phyloP scores from a whole-genome alignment of 37 sponge, comb jelly and placozoan genomes.

The Mnemiopsis leidyi region DNA sequence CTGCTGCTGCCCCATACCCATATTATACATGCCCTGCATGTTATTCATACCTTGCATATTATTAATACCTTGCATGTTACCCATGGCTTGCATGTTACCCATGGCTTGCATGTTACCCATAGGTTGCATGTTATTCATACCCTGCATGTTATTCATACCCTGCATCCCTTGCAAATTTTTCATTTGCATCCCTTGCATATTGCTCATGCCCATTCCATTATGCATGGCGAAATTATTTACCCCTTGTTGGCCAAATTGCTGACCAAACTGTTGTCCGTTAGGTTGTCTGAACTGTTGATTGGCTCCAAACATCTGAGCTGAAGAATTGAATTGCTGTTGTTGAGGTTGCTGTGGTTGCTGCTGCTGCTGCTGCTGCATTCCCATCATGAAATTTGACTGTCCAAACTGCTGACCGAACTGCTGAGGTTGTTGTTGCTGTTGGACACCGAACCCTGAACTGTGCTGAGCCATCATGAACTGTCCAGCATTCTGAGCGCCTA shows the following conservation, averaged over 20 bases:
- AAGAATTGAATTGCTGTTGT: not conserved
- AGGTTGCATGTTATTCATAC: not conserved
- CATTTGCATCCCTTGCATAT: not conserved
- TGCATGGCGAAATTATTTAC: not conserved
- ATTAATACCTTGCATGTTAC: not conserved
- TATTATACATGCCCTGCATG: not conserved
- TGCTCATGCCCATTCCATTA: not conserved
- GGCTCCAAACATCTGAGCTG: not conserved
- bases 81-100: not conserved
- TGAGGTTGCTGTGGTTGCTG: not conserved
- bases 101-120: not conserved
- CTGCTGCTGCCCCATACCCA: not conserved
- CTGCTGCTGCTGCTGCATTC: not conserved
- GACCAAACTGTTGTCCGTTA: slow-evolving; percentile 22
- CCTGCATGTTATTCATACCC: not conserved
- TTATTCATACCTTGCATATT: not conserved
- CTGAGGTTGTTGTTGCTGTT: not conserved
- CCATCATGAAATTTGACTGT: not conserved
- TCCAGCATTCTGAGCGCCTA: not conserved
- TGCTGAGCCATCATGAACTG: slow-evolving; percentile 17
- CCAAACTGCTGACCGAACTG: slow-evolving; percentile 41
- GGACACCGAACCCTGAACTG: too few species aligned
- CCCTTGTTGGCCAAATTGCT: slow-evolving; percentile 1
- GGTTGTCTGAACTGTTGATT: not conserved
- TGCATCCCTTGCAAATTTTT: not conserved